These are phyloP conservation scores for Agrypnia vestita DNA, from an alignment of 1,140 invertebrate species.

Conservation along the genomic window DNA sequence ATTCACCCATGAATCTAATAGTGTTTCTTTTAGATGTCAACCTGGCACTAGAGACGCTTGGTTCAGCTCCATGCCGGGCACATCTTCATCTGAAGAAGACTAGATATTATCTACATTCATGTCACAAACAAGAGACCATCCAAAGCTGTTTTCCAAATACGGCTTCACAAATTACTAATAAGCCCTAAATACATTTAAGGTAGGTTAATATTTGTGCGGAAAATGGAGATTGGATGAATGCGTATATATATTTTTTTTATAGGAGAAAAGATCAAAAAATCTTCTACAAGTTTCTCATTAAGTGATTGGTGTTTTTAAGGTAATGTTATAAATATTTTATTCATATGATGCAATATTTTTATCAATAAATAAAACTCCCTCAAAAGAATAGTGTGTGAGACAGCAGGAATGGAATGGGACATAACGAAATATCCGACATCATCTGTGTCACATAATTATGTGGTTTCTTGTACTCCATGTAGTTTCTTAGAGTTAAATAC, in stretches of 20 bases:
- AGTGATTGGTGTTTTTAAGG: too few relatives aligned
- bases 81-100: slow-evolving; percentile 70
- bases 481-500: too few relatives aligned
- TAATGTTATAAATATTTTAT: too few relatives aligned
- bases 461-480: too few relatives aligned
- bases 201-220: slow-evolving; percentile 27
- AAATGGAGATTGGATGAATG: neutral
- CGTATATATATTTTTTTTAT: neutral
- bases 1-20: neutral
- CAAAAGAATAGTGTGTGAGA: too few relatives aligned
- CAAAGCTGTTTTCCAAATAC: slow-evolving; percentile 28
- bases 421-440: too few relatives aligned
- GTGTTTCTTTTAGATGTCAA: slow-evolving; percentile 60
- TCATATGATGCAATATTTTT: too few relatives aligned
- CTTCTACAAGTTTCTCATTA: too few relatives aligned
- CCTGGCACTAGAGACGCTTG: slow-evolving; percentile 76
- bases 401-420: too few relatives aligned
- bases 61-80: slow-evolving; percentile 79
- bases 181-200: slow-evolving; percentile 41
- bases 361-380: too few relatives aligned
- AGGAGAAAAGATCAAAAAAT: too few relatives aligned
- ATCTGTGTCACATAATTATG: too few relatives aligned
- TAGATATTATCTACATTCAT: slow-evolving; percentile 19
- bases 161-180: slow-evolving; percentile 22
- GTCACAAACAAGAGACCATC: slow-evolving; percentile 47